phyloP scores from a whole-genome alignment of 2,888 invertebrate genomes.

The Lasius fuliginosus region DNA sequence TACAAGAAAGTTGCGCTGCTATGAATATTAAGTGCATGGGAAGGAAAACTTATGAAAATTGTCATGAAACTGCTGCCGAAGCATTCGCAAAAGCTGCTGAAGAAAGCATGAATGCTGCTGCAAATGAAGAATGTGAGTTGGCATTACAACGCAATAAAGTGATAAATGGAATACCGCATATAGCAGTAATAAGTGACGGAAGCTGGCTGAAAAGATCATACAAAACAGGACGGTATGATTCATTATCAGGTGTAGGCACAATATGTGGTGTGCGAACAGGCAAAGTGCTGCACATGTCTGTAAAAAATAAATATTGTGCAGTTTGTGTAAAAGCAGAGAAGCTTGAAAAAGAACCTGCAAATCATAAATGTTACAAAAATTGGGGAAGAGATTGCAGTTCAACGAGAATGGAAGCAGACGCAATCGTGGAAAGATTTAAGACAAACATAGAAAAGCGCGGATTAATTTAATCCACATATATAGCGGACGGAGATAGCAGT shows the following conservation, averaged over 20 bases:
- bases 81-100: neutral
- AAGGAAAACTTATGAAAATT: neutral
- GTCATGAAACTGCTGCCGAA: neutral
- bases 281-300: neutral
- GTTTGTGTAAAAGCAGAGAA: too few species aligned
- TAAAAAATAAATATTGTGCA: too few species aligned
- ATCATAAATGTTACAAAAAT: constrained; percentile 11
- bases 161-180: constrained; percentile 12
- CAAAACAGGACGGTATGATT: neutral
- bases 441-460: neutral
- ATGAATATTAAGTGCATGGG: neutral
- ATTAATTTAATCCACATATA: constrained; percentile 14
- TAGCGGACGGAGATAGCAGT: neutral
- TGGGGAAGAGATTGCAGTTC: constrained; percentile 8
- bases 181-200: neutral
- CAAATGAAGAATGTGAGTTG: neutral
- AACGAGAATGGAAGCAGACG: neutral
- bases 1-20: neutral
- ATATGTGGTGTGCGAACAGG: neutral
- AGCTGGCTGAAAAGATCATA: constrained; percentile 22
- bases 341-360: neutral
- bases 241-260: neutral
- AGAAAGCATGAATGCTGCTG: constrained; percentile 3
- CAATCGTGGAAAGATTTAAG: neutral
- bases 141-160: constrained; percentile 11